Evolutionary conservation across 2,888 invertebrate species (phyloP), one percentile per base, ranked within the genome.

Genomic region (Drosophila buzzatii): DNA sequence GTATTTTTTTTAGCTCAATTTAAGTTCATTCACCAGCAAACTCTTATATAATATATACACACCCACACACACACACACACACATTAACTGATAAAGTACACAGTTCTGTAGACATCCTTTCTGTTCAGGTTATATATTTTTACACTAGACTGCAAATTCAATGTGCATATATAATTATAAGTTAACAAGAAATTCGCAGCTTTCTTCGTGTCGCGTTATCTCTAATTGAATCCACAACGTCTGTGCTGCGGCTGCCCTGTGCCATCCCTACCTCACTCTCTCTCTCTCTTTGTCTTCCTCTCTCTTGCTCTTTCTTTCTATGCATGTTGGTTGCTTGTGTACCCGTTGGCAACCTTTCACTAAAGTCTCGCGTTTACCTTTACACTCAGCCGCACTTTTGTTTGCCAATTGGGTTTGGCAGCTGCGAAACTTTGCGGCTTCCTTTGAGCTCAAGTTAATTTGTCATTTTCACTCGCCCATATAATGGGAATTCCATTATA

Each of bases 391-490:
- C 79, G 69, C 69, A 69, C 61, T 82, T 79, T 85, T 72, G 86
- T 70, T 86, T 81, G 68, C 79, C 77, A 79, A 78, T 78, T 79
- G 78, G 76, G 79, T 71, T 78, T 78, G 78, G 79, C 78, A 78
- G 76, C 79, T 75, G 76, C 70, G 66, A 77, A 77, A 79, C 66
- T 79, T 79, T 79, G 81, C 80, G 79, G 69, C 67, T 74, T 65
- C 70, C 74, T 82, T 85, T 82, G 70, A 89, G 84, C 75, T 89
- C 81, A 73, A 89, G 86, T 84, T 89, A 85, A 85, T 85, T 89
- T 85, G 89, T 85, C 85, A 85, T 85, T 84, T 84, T 84, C 84
- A 80, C 81, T 80, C 81, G 86, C 65, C 81, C 86, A 81, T 84
- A 86, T 81, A 85, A 86, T 85, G 85, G 75, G 75, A 84, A 82